Base-by-base conservation (phyloP, 1,140 invertebrate genomes). In the Coptotermes formosanus region DNA sequence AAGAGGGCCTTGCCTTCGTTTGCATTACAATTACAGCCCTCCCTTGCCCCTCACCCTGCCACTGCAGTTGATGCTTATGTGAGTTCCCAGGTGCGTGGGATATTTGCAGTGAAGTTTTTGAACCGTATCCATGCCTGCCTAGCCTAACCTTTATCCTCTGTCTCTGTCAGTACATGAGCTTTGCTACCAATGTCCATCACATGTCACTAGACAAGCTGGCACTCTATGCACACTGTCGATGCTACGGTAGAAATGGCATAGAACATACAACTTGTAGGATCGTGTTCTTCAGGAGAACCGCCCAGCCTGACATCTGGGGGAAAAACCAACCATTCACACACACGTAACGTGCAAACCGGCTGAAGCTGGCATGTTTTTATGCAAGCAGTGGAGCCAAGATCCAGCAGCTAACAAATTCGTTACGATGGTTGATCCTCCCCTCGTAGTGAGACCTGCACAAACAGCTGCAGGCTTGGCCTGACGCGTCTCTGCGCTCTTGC, bases 1-100 rank as follows among this genome's bases (percentile, higher is more conserved):
- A 83, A 44, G 43, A 64, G 85, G 75, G 30, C 30, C 32, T 25
- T 38, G 43, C 85, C 82, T 44, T 85, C 85, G 85, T 85, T 85
- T 85, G 85, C 85, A 85, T 85, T 44, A 85, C 59, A 75, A 85
- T 85, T 64, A n/a, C 44, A 52, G n/a, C 14, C 48, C 83, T 14
- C 83, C 83, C 44, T 30, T 52, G 48, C 8, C 21, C 82, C 82
- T 19, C 4, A n/a, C 12, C 83, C 83, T 48, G 0, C 48, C 83
- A 4, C n/a, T 75, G 6, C 14, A 75, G 30, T 75, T 75, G 64
- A 75, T 75, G 64, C 64, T 75, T 75, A 75, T 75, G 64, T 64
- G 59, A 64, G 59, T 75, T 30, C 64, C 64, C 83, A 52, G 83
- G 45, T 84, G 83, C 83, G 83, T 84, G 83, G 48, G 83, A 84